Percentiles rank a stretch among this genome's conserved stretches.
phyloP scores from a whole-genome alignment of 2,797 vertebrate species.

The Paedocypris micromegethes region DNA sequence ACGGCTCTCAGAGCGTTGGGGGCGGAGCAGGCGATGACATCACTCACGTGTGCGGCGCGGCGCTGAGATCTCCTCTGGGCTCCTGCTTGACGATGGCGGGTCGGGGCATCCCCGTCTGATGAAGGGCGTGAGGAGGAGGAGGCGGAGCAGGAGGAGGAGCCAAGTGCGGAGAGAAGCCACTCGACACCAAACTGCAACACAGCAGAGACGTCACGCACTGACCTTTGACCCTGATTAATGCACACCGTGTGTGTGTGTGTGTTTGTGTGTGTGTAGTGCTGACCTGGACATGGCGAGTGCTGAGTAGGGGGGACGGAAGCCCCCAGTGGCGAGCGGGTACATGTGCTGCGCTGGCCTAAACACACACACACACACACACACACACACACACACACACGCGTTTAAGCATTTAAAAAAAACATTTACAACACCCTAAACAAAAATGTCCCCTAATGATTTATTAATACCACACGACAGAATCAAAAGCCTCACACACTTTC shows the following conservation, averaged over 20 bases:
- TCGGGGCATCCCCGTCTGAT: conserved; percentile 81
- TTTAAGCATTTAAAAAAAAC: neutral
- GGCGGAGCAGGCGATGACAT: neutral
- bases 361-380: neutral
- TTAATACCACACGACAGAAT: no score
- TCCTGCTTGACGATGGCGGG: conserved; percentile 87
- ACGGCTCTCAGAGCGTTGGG: no score
- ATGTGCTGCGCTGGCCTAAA: conserved; percentile 80
- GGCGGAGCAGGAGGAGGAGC: conserved; percentile 66
- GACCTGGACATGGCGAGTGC: conserved; percentile 87
- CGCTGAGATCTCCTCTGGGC: conserved; percentile 60
- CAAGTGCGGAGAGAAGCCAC: conserved; percentile 84
- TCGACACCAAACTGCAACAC: conserved; percentile 76
- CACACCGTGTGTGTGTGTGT: neutral
- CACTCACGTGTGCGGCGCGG: conserved; percentile 47
- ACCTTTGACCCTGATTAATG: neutral
- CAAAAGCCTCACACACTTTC: no score
- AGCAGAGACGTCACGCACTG: neutral
- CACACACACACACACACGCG: no score
- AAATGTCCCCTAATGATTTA: no score
- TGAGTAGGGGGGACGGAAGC: conserved; percentile 82
- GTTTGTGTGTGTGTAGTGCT: neutral
- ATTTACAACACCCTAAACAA: neutral
- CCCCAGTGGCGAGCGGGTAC: conserved; percentile 80
- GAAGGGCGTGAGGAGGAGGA: conserved; percentile 67